These are phyloP conservation scores for Cliona cf. orientalis DNA, from an alignment of 37 sponge, comb jelly and placozoan species.

Conservation along the genomic window DNA sequence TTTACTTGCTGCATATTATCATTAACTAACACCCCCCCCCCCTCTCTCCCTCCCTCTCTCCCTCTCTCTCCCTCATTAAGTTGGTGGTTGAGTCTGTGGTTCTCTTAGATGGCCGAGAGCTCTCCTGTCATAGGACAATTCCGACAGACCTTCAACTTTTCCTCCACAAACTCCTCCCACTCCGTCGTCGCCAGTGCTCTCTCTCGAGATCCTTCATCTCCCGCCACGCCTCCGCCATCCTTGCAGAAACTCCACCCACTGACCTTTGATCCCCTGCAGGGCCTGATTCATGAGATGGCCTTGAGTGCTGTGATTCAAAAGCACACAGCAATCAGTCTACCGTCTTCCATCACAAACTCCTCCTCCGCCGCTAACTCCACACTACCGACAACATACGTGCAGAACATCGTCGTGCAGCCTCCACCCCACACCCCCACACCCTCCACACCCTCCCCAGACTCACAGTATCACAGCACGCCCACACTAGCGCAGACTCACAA, in stretches of 20 bases:
- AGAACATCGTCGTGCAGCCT: slow-evolving; percentile 10
- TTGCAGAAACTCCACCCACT: not conserved
- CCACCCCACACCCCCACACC: too few species aligned
- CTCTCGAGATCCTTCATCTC: not conserved
- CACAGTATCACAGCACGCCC: too few species aligned
- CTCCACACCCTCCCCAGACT: too few species aligned
- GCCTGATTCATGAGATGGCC: slow-evolving; percentile 50
- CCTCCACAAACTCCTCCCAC: slow-evolving; percentile 5
- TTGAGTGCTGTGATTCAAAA: slow-evolving; percentile 65
- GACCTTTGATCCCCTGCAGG: not conserved
- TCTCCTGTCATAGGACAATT: slow-evolving; percentile 3
- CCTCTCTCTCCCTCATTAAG: not conserved
- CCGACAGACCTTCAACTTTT: not conserved
- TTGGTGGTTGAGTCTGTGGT: not conserved
- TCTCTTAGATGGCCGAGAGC: not conserved
- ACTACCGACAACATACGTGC: not conserved
- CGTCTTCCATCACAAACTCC: not conserved
- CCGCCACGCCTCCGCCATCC: not conserved
- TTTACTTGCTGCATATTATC: too few species aligned
- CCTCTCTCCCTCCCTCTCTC: too few species aligned
- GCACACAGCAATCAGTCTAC: slow-evolving; percentile 24
- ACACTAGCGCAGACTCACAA: too few species aligned
- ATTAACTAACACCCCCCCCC: too few species aligned
- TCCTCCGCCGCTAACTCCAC: not conserved
- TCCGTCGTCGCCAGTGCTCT: not conserved